Evolutionary conservation across 2,113 vertebrate species (phyloP).

Genomic region (Galeopterus variegatus): DNA sequence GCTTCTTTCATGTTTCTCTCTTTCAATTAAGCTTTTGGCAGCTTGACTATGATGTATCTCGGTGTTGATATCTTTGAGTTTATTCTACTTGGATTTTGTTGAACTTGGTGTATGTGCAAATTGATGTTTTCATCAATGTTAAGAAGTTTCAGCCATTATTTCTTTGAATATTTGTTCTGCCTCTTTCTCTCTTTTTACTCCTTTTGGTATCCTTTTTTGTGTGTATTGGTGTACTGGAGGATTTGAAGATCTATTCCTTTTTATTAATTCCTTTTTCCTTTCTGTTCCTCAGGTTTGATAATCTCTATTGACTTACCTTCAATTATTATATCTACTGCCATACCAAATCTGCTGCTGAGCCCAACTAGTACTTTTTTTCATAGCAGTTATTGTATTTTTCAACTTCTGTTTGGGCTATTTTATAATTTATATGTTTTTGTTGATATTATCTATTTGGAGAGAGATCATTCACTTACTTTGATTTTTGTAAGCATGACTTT

Average conservation of each 20-base stretch:
- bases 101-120: neutral
- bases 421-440: neutral
- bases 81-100: neutral
- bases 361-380: neutral
- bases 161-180: neutral
- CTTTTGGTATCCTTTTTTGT: neutral
- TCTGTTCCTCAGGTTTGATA: neutral
- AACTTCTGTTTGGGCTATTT: neutral
- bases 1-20: neutral
- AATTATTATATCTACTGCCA: neutral
- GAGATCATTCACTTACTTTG: neutral
- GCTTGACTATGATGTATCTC: neutral
- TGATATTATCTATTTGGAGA: neutral
- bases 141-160: neutral
- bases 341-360: neutral
- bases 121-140: neutral
- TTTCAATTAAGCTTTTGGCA: neutral
- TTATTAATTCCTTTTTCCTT: neutral
- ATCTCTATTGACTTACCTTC: neutral
- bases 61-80: neutral
- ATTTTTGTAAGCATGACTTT: neutral
- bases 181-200: neutral
- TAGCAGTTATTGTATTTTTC: neutral
- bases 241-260: neutral
- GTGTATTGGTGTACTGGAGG: neutral